Evolutionary conservation across 2,797 vertebrate genomes (phyloP).

Genomic region (Percopsis omiscomaycus): DNA sequence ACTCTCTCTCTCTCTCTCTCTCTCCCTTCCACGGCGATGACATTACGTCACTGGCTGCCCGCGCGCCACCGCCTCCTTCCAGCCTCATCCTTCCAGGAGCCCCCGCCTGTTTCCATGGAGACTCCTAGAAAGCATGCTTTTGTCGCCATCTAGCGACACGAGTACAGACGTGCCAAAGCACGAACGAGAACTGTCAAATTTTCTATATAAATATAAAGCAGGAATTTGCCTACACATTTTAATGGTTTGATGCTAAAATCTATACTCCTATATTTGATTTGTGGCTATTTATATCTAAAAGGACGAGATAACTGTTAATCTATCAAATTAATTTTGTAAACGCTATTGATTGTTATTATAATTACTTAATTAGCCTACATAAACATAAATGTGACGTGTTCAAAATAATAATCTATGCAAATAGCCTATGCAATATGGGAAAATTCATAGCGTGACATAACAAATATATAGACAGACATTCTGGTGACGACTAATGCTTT

Average conservation of each 20-base stretch:
- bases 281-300: too few relatives aligned
- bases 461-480: too few relatives aligned
- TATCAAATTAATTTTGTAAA: too few relatives aligned
- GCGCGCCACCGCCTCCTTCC: conserved; percentile 44
- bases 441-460: too few relatives aligned
- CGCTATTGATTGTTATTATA: too few relatives aligned
- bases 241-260: neutral
- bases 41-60: conserved; percentile 74
- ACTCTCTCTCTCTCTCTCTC: neutral
- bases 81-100: conserved; percentile 66
- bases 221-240: neutral
- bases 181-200: too few relatives aligned
- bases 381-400: too few relatives aligned
- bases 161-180: neutral
- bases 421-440: too few relatives aligned
- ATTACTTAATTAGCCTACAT: too few relatives aligned
- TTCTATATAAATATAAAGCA: neutral
- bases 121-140: conserved; percentile 39
- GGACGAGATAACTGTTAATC: too few relatives aligned
- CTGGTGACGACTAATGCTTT: too few relatives aligned
- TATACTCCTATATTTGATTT: neutral
- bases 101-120: conserved; percentile 78
- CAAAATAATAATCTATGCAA: too few relatives aligned
- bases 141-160: conserved; percentile 56
- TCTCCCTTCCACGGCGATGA: conserved; percentile 45